Evolutionary conservation across 2,797 vertebrate genomes (phyloP).

Genomic region (Euphonia xanthogaster): DNA sequence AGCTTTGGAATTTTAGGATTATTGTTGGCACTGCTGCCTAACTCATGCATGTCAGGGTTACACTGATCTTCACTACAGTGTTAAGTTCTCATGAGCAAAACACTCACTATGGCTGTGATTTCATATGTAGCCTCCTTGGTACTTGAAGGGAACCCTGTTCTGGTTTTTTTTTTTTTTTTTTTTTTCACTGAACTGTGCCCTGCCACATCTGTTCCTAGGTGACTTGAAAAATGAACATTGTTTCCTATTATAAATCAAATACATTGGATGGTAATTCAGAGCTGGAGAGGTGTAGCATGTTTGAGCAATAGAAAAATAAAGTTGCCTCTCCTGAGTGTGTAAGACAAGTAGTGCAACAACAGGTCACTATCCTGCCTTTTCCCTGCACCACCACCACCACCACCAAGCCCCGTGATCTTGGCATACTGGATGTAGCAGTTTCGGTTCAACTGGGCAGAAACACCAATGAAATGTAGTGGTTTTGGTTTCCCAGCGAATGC

Average conservation of each 20-base stretch:
- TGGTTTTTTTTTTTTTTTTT: background rate
- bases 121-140: background rate
- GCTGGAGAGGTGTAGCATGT: background rate
- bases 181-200: background rate
- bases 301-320: background rate
- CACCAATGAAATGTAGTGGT: background rate
- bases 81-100: background rate
- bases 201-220: background rate
- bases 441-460: rapidly evolving
- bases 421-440: rapidly evolving
- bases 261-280: background rate
- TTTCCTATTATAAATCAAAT: background rate
- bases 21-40: background rate
- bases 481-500: background rate
- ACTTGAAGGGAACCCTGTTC: background rate
- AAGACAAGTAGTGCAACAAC: background rate
- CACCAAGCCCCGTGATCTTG: background rate
- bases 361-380: background rate
- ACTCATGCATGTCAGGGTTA: background rate
- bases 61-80: background rate
- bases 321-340: background rate
- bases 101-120: background rate
- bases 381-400: background rate
- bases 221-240: background rate
- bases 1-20: background rate